These are phyloP conservation scores for Nemotelus nigrinus DNA, from an alignment of 2,888 invertebrate species.

Conservation along the genomic window DNA sequence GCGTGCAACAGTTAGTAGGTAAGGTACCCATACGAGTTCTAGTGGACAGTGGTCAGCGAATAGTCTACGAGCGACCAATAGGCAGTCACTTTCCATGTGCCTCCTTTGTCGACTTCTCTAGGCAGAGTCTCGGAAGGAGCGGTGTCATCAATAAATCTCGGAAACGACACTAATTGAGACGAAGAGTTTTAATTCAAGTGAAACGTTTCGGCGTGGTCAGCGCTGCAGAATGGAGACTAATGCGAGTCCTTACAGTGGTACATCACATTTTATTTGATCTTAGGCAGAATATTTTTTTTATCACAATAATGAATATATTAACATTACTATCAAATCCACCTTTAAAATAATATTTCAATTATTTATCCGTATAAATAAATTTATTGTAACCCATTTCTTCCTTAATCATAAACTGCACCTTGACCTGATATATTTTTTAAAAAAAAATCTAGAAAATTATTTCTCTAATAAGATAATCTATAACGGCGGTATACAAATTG, in stretches of 20 bases:
- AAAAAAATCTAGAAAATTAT: too few species aligned
- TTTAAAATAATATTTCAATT: too few species aligned
- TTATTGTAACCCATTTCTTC: too few species aligned
- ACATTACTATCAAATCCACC: too few species aligned
- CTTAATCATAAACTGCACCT: too few species aligned
- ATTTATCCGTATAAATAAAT: too few species aligned
- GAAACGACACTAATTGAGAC: conserved; percentile 49
- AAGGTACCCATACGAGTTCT: too few species aligned
- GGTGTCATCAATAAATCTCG: conserved; percentile 48
- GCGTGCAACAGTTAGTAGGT: background rate
- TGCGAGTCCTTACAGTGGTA: background rate
- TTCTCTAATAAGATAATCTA: too few species aligned
- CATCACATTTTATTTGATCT: background rate
- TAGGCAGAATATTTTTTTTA: background rate
- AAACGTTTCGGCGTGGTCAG: background rate
- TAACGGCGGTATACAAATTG: too few species aligned
- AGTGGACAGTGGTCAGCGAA: conserved; percentile 6
- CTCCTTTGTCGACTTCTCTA: conserved; percentile 18
- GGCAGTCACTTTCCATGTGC: background rate
- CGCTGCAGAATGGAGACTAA: background rate
- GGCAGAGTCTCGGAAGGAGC: background rate
- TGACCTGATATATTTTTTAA: too few species aligned
- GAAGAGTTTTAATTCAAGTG: conserved; percentile 49
- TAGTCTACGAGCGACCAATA: background rate
- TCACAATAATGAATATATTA: background rate